Evolutionary conservation across 1,140 invertebrate species (phyloP).

Genomic region (Cyphomyrmex costatus): DNA sequence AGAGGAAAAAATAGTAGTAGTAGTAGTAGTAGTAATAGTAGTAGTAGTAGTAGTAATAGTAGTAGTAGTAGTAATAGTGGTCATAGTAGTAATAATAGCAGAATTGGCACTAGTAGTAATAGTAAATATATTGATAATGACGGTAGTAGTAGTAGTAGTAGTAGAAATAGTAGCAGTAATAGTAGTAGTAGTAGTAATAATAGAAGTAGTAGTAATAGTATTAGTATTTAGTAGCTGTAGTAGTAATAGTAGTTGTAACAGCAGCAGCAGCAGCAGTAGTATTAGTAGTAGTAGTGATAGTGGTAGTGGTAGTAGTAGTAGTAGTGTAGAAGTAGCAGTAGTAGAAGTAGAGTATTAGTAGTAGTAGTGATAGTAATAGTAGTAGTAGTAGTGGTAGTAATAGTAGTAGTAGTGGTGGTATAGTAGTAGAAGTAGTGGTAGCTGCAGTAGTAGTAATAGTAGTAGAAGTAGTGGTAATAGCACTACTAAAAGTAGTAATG

Average conservation of each 20-base stretch:
- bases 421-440: conserved; percentile 58
- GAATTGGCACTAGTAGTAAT: conserved; percentile 43
- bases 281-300: conserved; percentile 39
- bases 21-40: conserved; percentile 24
- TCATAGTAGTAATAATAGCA: conserved; percentile 65
- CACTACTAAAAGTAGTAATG: conserved; percentile 55
- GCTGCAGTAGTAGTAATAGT: conserved; percentile 22
- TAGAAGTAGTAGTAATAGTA: conserved; percentile 37
- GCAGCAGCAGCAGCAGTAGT: conserved; percentile 27
- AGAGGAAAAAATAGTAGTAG: not conserved
- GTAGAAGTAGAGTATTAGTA: conserved; percentile 32
- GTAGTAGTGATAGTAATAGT: conserved; percentile 27
- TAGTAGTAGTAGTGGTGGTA: conserved; percentile 20
- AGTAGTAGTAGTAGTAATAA: conserved; percentile 68
- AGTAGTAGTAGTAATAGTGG: conserved; percentile 23
- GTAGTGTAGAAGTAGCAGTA: conserved; percentile 37
- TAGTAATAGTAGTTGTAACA: not conserved
- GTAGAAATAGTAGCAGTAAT: conserved; percentile 64
- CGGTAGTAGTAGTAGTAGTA: conserved; percentile 68
- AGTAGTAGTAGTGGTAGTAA: conserved; percentile 41
- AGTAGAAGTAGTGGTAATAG: conserved; percentile 63
- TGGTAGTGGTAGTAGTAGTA: conserved; percentile 47
- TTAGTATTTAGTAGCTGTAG: conserved; percentile 64
- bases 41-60: not conserved
- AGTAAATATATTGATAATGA: conserved; percentile 52